phyloP scores from a whole-genome alignment of 2,888 invertebrate species.

The Leptogaster cylindrica region DNA sequence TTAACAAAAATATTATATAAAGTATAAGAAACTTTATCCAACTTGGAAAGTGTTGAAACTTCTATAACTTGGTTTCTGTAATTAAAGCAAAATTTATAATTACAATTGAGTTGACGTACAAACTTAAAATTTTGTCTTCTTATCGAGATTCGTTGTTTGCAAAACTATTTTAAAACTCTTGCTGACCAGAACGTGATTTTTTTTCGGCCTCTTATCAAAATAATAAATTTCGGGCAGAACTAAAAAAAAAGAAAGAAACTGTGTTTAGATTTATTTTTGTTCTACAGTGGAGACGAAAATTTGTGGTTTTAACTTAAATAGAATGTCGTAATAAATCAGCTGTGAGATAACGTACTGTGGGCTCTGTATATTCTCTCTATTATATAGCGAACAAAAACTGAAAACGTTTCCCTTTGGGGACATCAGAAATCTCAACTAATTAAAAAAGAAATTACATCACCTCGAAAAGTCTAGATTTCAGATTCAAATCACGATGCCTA shows the following conservation, averaged over 20 bases:
- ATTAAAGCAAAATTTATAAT: too few relatives aligned
- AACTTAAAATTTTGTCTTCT: too few relatives aligned
- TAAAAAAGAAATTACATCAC: slow-evolving; percentile 47
- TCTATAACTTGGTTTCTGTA: too few relatives aligned
- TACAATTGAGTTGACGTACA: too few relatives aligned
- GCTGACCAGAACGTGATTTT: too few relatives aligned
- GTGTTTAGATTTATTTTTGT: slow-evolving; percentile 29
- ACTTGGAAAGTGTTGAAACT: too few relatives aligned
- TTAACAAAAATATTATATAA: too few relatives aligned
- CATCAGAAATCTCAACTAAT: slow-evolving; percentile 37
- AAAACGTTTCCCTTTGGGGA: background rate
- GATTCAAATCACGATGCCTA: background rate
- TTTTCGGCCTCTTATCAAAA: slow-evolving; percentile 37
- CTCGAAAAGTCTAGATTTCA: background rate
- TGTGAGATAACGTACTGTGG: slow-evolving; percentile 31
- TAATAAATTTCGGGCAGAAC: slow-evolving; percentile 18
- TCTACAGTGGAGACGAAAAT: slow-evolving; percentile 33
- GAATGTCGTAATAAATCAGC: slow-evolving; percentile 46
- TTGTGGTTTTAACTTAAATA: slow-evolving; percentile 45
- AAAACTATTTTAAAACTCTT: too few relatives aligned
- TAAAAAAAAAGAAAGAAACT: slow-evolving; percentile 27
- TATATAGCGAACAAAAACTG: too few relatives aligned
- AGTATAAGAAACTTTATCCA: too few relatives aligned
- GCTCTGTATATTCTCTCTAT: too few relatives aligned
- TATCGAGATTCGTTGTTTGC: too few relatives aligned